Base-by-base conservation (phyloP, 2,113 vertebrate species). In the Coptodon rendalli region DNA sequence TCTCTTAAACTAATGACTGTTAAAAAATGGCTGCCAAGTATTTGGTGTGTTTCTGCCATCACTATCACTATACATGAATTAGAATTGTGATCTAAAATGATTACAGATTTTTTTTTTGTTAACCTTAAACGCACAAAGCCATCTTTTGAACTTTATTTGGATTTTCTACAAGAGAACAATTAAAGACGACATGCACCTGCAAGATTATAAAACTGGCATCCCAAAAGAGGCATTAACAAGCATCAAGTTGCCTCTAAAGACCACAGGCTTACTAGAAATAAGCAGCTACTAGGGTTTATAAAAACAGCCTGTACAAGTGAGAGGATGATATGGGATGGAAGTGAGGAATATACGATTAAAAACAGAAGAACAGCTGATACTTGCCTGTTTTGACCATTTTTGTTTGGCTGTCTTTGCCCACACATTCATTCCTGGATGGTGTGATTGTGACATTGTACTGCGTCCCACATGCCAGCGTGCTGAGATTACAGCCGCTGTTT, bases 401-500 rank as follows among this genome's bases (percentile, higher is more conserved):
- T 14, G 80, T 71, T 4, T 89, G 27, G 63, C 93, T 95, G 84
- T 89, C 63, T 54, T 45, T 90, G n/a, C 96, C 96, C n/a, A 90
- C 89, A 83, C 96, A 97, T 19, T 81, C 87, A 0, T 90, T 50
- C 27, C 79, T 91, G 27, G 91, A 92, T 1, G 96, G 95, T 7
- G 92, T 93, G 87, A 96, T 87, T 52, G 93, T 94, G 81, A 97
- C 27, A 19, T 89, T 95, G 92, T 97, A 97, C 54, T 85, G 54
- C 1, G 12, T 91, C 1, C 96, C 96, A 31, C 97, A 97, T 29
- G 82, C 48, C 59, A 97, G 91, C 3, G 12, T 53, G 71, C 3
- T 73, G 6, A 97, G 85, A 43, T 86, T 31, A 59, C 97, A 97
- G 82, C 86, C 78, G 0, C 43, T 53, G 54, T 16, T 17, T 9